phyloP scores from a whole-genome alignment of 1,140 invertebrate species.

The Drosophila busckii region DNA sequence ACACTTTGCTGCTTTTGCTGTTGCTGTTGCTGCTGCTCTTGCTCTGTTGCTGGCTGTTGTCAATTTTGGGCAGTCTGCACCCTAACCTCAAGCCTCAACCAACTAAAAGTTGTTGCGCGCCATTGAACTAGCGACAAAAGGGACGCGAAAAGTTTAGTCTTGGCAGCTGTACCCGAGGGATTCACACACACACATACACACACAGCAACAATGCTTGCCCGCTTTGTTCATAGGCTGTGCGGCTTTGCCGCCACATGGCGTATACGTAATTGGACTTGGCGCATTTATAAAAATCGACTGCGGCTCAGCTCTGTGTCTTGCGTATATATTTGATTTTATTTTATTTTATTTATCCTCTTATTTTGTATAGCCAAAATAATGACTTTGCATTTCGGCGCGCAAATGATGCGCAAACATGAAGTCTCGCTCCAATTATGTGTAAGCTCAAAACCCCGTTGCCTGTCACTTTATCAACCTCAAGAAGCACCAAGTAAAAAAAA shows the following conservation, averaged over 20 bases:
- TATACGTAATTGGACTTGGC: slow-evolving; percentile 49
- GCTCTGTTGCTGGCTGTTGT: slow-evolving; percentile 38
- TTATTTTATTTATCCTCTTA: too few species aligned
- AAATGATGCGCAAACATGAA: slow-evolving; percentile 57
- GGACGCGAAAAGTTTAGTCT: slow-evolving; percentile 63
- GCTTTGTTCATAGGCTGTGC: slow-evolving; percentile 15
- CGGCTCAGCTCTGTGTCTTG: not conserved
- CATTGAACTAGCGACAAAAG: slow-evolving; percentile 53
- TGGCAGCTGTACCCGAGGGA: slow-evolving; percentile 36
- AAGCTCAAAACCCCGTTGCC: slow-evolving; percentile 35
- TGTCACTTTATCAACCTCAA: slow-evolving; percentile 64
- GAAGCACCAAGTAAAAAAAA: too few species aligned
- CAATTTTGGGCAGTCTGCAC: slow-evolving; percentile 41
- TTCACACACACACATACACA: slow-evolving; percentile 3
- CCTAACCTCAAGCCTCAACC: too few species aligned
- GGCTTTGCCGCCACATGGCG: slow-evolving; percentile 31
- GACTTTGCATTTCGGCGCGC: slow-evolving; percentile 53
- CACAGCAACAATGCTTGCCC: slow-evolving; percentile 14
- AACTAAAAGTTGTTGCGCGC: slow-evolving; percentile 66
- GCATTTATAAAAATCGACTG: slow-evolving; percentile 21
- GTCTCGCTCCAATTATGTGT: slow-evolving; percentile 16
- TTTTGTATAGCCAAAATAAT: slow-evolving; percentile 56
- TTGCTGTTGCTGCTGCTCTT: too few species aligned
- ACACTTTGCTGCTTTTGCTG: too few species aligned
- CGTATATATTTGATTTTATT: slow-evolving; percentile 43